Base-by-base conservation (phyloP, 2,797 vertebrate species). In the Pempheris klunzingeri region DNA sequence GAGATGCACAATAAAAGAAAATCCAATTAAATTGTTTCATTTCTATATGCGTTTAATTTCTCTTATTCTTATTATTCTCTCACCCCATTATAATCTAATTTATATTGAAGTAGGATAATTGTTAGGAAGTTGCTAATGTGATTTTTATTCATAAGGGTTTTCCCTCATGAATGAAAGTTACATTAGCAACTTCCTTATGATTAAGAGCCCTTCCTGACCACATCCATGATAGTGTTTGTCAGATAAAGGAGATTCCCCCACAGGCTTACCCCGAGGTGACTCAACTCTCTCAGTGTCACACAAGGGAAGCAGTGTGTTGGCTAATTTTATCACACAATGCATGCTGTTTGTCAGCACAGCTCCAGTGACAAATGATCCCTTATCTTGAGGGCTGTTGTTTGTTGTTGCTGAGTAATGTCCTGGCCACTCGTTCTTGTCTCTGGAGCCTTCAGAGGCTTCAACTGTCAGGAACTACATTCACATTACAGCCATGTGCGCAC, bases 351-450 rank as follows among this genome's bases (percentile, higher is more conserved):
- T 92, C 91, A 91, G 77, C 0, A 50, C 54, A 0, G 58, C 71
- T 46, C 50, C 24, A 4, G 76, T 90, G 92, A 93, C 90, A 86
- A 93, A 93, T 43, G 87, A 91, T 72, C 55, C 78, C 82, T 92
- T 87, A 88, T 92, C 90, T 87, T 67, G 70, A 84, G 86, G 77
- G 36, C 83, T 87, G 87, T 76, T 87, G 89, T 87, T 92, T 92
- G 90, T 87, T 91, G 90, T 87, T 91, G 89, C 92, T 92, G 92
- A 92, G 84, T 92, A 93, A 93, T 92, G 92, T 93, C 87, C 91
- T 15, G 62, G 77, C 71, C 78, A 38, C 83, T 88, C 6, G 34
- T 62, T 41, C 60, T 20, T 0, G 22, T 87, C 92, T 90, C 86
- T 66, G 63, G 88, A 87, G 91, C 63, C 46, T 71, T 57, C 55